phyloP scores from a whole-genome alignment of 35 echinoderm and acorn worm genomes.

The Stichopus chloronotus region DNA sequence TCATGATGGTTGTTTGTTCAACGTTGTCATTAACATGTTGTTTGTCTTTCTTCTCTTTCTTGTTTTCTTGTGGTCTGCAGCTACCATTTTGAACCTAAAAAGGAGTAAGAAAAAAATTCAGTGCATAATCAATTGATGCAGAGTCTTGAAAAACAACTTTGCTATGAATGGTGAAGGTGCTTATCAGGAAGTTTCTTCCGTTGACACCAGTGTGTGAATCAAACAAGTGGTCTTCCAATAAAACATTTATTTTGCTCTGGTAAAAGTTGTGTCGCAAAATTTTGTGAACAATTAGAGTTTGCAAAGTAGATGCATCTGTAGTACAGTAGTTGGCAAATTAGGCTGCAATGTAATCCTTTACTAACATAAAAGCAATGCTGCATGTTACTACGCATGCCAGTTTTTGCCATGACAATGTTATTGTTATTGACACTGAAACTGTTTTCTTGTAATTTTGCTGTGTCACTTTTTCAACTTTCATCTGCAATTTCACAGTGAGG shows the following conservation, averaged over 20 bases:
- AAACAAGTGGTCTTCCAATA: too few species aligned
- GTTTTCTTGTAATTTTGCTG: too few species aligned
- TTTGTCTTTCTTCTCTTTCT: slow-evolving; percentile 17
- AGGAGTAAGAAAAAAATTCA: slow-evolving; percentile 60
- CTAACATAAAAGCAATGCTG: not conserved
- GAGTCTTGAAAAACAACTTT: not conserved
- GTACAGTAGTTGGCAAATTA: not conserved
- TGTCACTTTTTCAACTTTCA: too few species aligned
- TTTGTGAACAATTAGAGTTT: not conserved
- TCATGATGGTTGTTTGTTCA: not conserved
- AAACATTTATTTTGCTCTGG: too few species aligned
- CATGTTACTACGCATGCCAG: too few species aligned
- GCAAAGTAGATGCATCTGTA: not conserved
- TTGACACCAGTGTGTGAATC: too few species aligned
- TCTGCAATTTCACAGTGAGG: too few species aligned
- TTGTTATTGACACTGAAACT: too few species aligned
- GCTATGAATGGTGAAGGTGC: not conserved
- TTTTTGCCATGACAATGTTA: too few species aligned
- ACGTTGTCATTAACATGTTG: not conserved
- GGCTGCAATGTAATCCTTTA: not conserved
- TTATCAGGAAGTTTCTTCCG: not conserved
- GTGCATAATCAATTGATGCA: not conserved
- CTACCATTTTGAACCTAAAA: slow-evolving; percentile 71
- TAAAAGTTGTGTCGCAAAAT: not conserved
- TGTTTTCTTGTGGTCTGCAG: slow-evolving; percentile 53